phyloP scores from a whole-genome alignment of 2,113 vertebrate genomes.

The Canis aureus region DNA sequence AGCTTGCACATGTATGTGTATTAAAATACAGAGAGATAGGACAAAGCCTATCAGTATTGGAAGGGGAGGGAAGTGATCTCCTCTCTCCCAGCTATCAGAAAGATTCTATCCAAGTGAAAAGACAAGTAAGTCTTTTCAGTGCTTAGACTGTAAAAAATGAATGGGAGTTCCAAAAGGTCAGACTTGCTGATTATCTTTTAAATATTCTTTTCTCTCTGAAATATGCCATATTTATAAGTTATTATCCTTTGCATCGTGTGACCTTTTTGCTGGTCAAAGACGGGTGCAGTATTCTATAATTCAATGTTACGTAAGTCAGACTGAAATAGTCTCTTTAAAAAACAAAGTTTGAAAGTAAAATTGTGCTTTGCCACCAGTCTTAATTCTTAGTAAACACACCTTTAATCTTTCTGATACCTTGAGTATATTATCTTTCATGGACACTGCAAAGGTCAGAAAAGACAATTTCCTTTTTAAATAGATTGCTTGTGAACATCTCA shows the following conservation, averaged over 20 bases:
- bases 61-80: not conserved
- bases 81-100: not conserved
- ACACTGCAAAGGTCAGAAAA: conserved; percentile 77
- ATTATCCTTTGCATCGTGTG: conserved; percentile 48
- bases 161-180: conserved; percentile 71
- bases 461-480: conserved; percentile 79
- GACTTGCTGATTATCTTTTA: conserved; percentile 62
- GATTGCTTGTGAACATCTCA: not conserved
- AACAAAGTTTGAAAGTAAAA: conserved; percentile 76
- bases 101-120: not conserved
- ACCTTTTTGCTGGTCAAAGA: conserved; percentile 48
- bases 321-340: conserved; percentile 25
- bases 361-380: conserved; percentile 55
- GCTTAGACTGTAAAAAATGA: conserved; percentile 50
- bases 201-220: conserved; percentile 66
- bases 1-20: not conserved
- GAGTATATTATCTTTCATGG: conserved; percentile 69
- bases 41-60: not conserved
- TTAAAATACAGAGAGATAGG: not conserved
- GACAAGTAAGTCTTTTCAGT: not conserved
- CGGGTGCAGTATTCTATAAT: conserved; percentile 11
- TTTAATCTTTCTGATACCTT: conserved; percentile 72
- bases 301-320: not conserved
- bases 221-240: conserved; percentile 60
- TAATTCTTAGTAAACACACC: conserved; percentile 76